Conservation (phyloP, 1,140 invertebrate genomes). For the Drosophila leontia region DNA sequence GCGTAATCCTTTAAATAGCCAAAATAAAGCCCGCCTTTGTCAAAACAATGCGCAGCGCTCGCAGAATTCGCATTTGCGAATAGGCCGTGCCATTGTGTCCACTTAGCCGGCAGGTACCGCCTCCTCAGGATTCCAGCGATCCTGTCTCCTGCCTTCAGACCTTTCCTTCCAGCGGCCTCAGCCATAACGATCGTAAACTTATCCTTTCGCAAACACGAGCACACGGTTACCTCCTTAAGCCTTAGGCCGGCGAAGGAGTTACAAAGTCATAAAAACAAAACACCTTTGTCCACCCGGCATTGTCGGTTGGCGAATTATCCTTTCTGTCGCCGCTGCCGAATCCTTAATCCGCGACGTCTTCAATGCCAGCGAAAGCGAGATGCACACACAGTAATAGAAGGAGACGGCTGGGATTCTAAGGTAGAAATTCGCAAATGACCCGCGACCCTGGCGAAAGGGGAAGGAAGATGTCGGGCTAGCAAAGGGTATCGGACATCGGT, state of each 20-base stretch:
- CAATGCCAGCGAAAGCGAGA: constrained; percentile 28
- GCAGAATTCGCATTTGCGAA: constrained; percentile 71
- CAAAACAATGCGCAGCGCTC: constrained; percentile 72
- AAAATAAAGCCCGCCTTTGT: constrained; percentile 84
- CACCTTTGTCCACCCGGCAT: constrained; percentile 73
- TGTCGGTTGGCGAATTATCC: constrained; percentile 81
- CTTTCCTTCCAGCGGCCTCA: constrained; percentile 37
- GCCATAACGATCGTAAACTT: constrained; percentile 74
- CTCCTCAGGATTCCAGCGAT: constrained; percentile 17
- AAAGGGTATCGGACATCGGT: constrained; percentile 11
- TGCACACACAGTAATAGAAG: neutral
- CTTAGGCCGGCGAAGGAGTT: constrained; percentile 75
- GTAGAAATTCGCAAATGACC: constrained; percentile 67
- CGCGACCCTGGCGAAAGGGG: constrained; percentile 27
- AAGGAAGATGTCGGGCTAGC: neutral
- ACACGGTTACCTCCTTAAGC: constrained; percentile 40
- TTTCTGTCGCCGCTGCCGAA: constrained; percentile 70
- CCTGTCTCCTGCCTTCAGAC: neutral
- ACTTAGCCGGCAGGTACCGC: constrained; percentile 73
- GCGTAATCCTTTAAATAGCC: constrained; percentile 84
- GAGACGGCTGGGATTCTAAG: neutral
- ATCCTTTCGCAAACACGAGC: constrained; percentile 77
- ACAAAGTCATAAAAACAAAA: constrained; percentile 84
- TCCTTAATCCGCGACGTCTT: constrained; percentile 64
- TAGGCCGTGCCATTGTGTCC: constrained; percentile 77